Evolutionary conservation across 2,888 invertebrate genomes (phyloP).

Genomic region (Pardosa pseudoannulata): DNA sequence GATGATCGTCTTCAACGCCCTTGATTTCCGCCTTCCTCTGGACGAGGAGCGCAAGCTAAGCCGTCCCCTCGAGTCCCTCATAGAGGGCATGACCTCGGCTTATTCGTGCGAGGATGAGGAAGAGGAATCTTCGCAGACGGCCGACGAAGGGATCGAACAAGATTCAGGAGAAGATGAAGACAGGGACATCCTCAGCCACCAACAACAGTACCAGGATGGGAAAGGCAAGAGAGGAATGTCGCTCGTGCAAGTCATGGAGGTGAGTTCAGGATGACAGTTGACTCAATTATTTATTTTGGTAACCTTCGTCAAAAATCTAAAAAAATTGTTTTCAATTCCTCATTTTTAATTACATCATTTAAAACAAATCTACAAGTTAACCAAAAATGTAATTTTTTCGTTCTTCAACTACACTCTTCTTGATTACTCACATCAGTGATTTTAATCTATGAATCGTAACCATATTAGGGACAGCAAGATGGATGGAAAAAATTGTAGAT

Average conservation of each 20-base stretch:
- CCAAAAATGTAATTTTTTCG: no score
- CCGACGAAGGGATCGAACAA: slow-evolving; percentile 92
- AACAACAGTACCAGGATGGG: slow-evolving; percentile 73
- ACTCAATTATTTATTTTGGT: no score
- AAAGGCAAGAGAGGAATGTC: slow-evolving; percentile 75
- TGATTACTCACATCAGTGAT: no score
- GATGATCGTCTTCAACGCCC: slow-evolving; percentile 89
- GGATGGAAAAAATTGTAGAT: no score
- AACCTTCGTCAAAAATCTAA: no score
- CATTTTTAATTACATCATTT: no score
- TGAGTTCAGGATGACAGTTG: no score
- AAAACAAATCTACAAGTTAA: no score
- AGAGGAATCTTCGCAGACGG: slow-evolving; percentile 80
- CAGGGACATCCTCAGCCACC: slow-evolving; percentile 74
- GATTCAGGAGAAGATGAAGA: slow-evolving; percentile 86
- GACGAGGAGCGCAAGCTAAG: slow-evolving; percentile 92
- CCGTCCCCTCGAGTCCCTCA: slow-evolving; percentile 89
- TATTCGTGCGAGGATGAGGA: slow-evolving; percentile 75
- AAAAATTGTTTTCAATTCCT: no score
- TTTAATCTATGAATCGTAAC: no score
- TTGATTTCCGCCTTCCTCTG: slow-evolving; percentile 91
- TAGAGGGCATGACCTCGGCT: slow-evolving; percentile 79
- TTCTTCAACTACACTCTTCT: no score
- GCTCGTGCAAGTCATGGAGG: slow-evolving; percentile 82
- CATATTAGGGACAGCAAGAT: no score